Evolutionary conservation across 2,888 invertebrate species (phyloP).

Genomic region (Polydrusus cervinus): DNA sequence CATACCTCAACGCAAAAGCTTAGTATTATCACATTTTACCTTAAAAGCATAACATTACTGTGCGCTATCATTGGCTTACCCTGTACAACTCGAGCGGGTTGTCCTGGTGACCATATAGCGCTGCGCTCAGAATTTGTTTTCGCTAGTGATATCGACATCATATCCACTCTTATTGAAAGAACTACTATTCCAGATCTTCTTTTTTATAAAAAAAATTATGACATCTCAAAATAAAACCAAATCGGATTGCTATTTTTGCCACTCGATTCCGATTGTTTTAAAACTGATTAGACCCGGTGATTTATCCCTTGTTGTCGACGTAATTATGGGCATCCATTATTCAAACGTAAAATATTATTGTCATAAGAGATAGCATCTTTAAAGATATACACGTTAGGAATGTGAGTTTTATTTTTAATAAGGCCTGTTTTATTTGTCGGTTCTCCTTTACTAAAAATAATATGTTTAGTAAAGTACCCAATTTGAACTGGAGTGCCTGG

Average conservation of each 20-base stretch:
- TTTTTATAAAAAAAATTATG: too few species aligned
- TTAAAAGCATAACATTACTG: too few species aligned
- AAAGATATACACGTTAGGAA: conserved; percentile 45
- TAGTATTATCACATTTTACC: too few species aligned
- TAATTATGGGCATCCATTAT: conserved; percentile 63
- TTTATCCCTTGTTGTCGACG: conserved; percentile 63
- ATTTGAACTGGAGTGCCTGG: conserved; percentile 1
- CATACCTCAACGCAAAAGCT: too few species aligned
- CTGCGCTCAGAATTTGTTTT: too few species aligned
- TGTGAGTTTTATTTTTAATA: conserved; percentile 50
- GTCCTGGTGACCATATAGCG: too few species aligned
- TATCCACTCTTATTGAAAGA: too few species aligned
- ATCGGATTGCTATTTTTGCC: conserved; percentile 8
- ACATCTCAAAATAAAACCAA: not conserved
- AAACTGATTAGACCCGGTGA: conserved; percentile 54
- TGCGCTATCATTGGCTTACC: too few species aligned
- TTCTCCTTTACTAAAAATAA: conserved; percentile 36
- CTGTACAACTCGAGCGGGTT: too few species aligned
- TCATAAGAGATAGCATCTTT: conserved; percentile 59
- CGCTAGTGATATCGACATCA: too few species aligned
- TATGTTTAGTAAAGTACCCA: conserved; percentile 41
- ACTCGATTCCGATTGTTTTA: conserved; percentile 16
- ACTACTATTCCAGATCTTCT: too few species aligned
- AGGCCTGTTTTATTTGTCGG: conserved; percentile 35
- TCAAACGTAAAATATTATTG: conserved; percentile 64